phyloP scores from a whole-genome alignment of 2,888 invertebrate genomes.

The Synergus umbraculus region DNA sequence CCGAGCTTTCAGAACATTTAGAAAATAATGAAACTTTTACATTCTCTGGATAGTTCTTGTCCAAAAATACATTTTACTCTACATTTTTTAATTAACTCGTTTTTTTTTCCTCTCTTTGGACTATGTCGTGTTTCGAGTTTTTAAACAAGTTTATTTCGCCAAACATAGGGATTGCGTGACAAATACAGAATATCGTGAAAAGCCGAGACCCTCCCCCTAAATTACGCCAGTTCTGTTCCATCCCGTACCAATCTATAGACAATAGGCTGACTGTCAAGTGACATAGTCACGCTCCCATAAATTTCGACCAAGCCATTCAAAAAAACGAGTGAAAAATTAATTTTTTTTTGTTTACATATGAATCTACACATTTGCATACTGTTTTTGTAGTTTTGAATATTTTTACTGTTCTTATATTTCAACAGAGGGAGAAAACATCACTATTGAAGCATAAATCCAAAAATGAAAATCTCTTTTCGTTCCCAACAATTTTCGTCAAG shows the following conservation, averaged over 20 bases:
- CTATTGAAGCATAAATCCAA: too few species aligned
- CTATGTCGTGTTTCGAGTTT: neutral
- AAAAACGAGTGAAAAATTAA: neutral
- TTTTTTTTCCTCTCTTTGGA: neutral
- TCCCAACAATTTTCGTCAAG: neutral
- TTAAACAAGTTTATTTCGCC: neutral
- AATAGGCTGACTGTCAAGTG: neutral
- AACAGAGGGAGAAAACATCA: neutral
- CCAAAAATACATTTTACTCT: neutral
- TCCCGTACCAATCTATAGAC: conserved; percentile 34
- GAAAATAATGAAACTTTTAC: too few species aligned
- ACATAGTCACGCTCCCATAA: conserved; percentile 9
- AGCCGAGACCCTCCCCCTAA: neutral
- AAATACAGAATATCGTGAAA: neutral
- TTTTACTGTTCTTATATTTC: neutral
- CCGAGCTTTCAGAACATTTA: too few species aligned
- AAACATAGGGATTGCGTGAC: neutral
- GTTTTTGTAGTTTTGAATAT: neutral
- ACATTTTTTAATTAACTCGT: neutral
- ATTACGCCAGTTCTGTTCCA: conserved; percentile 12
- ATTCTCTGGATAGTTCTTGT: too few species aligned
- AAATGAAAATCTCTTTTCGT: neutral
- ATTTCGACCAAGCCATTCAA: neutral
- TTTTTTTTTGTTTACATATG: neutral
- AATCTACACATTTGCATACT: neutral